phyloP scores from a whole-genome alignment of 2,797 vertebrate species.

The Moxostoma hubbsi region DNA sequence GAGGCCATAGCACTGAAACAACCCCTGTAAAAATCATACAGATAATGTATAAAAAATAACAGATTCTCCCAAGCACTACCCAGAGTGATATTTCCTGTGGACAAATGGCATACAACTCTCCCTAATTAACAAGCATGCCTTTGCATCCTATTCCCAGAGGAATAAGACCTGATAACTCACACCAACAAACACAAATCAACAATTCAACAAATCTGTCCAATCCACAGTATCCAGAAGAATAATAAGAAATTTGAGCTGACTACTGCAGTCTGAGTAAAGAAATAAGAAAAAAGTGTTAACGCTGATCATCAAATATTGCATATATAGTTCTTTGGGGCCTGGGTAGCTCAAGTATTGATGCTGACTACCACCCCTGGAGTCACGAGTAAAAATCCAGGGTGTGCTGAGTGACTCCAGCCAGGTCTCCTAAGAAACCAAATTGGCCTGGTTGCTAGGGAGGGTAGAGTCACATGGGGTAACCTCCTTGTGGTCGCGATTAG shows the following conservation, averaged over 20 bases:
- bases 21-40: not conserved
- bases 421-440: too few species aligned
- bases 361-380: too few species aligned
- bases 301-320: too few species aligned
- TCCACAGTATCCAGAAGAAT: not conserved
- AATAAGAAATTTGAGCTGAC: conserved; percentile 20
- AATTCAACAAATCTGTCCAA: not conserved
- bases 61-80: not conserved
- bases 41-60: not conserved
- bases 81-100: not conserved
- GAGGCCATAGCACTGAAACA: not conserved
- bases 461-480: too few species aligned
- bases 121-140: conserved; percentile 20
- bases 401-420: too few species aligned
- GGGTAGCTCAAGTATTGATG: too few species aligned
- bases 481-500: too few species aligned
- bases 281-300: not conserved
- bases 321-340: not conserved
- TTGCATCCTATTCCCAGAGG: conserved; percentile 4
- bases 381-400: too few species aligned
- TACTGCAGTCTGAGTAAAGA: not conserved
- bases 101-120: too few species aligned
- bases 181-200: conserved; percentile 17
- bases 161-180: not conserved
- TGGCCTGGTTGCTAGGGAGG: too few species aligned